phyloP scores from a whole-genome alignment of 1,140 invertebrate genomes.

The Piezodorus guildinii region DNA sequence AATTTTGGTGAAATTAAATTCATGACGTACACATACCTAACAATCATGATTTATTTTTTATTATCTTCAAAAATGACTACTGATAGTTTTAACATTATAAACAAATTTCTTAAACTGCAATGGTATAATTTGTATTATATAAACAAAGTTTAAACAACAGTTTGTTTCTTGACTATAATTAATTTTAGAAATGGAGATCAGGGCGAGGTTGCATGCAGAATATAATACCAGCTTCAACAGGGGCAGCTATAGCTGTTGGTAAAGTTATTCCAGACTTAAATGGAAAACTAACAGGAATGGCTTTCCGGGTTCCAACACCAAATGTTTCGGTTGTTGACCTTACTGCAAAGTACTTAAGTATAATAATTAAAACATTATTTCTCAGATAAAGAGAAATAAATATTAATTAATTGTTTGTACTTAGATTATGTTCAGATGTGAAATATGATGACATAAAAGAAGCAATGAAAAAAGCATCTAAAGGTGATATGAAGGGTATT shows the following conservation, averaged over 20 bases:
- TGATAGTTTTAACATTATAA: too few relatives aligned
- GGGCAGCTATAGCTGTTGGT: conserved; percentile 95
- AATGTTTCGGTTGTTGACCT: conserved; percentile 98
- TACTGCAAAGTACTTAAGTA: conserved; percentile 38
- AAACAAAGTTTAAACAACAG: too few relatives aligned
- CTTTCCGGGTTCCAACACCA: conserved; percentile 90
- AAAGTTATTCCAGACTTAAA: conserved; percentile 92
- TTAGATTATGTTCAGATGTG: conserved; percentile 32
- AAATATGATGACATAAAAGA: conserved; percentile 53
- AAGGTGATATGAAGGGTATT: conserved; percentile 45
- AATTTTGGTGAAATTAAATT: too few relatives aligned
- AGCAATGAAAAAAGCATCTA: conserved; percentile 46
- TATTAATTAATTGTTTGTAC: not conserved
- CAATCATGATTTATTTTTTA: too few relatives aligned
- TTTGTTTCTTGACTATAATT: too few relatives aligned
- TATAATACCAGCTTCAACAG: conserved; percentile 95
- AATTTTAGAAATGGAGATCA: conserved; percentile 72
- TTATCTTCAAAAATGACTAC: too few relatives aligned
- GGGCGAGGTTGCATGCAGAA: conserved; percentile 92
- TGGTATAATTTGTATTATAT: too few relatives aligned
- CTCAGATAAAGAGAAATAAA: too few relatives aligned
- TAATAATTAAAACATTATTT: too few relatives aligned
- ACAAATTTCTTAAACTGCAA: too few relatives aligned
- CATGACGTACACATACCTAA: too few relatives aligned
- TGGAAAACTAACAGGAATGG: conserved; percentile 94